Percentiles rank a stretch among this genome's conserved stretches.
These are phyloP conservation scores for Heliconius aoede DNA, from an alignment of 2,888 invertebrate genomes.

Conservation along the genomic window DNA sequence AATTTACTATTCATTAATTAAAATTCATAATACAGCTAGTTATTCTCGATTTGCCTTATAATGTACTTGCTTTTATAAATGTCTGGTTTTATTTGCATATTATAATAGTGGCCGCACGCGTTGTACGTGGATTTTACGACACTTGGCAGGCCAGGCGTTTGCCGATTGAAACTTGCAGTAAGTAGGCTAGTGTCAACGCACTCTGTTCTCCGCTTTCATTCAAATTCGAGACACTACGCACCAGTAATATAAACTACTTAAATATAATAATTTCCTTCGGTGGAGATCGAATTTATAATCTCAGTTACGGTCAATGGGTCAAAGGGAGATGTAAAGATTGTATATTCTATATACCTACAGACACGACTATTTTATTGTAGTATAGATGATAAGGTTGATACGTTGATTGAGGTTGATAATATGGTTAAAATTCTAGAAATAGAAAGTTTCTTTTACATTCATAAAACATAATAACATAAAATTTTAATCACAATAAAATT, in stretches of 20 bases:
- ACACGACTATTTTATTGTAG: neutral
- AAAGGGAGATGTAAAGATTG: too few relatives aligned
- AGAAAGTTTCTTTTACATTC: neutral
- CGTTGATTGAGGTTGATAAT: too few relatives aligned
- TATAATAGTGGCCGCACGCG: too few relatives aligned
- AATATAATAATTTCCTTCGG: neutral
- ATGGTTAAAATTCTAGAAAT: neutral
- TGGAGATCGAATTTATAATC: neutral
- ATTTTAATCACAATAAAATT: neutral
- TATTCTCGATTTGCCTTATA: neutral
- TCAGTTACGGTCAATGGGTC: too few relatives aligned
- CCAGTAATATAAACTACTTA: neutral
- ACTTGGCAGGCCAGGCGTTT: neutral
- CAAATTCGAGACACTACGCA: too few relatives aligned
- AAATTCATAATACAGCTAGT: slow-evolving; percentile 11
- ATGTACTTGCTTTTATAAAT: neutral
- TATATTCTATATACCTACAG: too few relatives aligned
- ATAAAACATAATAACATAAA: neutral
- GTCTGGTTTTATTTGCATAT: neutral
- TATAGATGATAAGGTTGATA: too few relatives aligned
- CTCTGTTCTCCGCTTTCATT: too few relatives aligned
- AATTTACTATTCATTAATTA: slow-evolving; percentile 19
- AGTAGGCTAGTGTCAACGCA: too few relatives aligned
- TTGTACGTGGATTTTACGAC: too few relatives aligned
- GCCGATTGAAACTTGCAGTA: neutral